Evolutionary conservation across 2,113 vertebrate genomes (phyloP).

Genomic region (Numenius arquata): DNA sequence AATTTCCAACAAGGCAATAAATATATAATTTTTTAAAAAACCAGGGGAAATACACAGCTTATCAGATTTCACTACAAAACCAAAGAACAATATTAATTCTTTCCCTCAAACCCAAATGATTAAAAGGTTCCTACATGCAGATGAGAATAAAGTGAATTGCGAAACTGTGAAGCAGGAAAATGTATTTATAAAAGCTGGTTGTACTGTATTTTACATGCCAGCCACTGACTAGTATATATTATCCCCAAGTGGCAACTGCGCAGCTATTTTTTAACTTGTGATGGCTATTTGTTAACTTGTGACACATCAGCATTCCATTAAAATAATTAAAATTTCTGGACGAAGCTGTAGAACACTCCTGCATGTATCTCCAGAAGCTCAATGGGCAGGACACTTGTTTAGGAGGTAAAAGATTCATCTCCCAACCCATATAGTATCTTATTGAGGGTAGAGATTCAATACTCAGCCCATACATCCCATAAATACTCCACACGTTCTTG

Average conservation of each 20-base stretch:
- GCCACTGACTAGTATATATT: neutral
- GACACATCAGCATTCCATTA: neutral
- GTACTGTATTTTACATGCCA: neutral
- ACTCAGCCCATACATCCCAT: neutral
- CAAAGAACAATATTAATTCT: neutral
- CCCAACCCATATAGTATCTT: neutral
- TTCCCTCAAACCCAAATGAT: neutral
- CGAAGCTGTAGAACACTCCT: neutral
- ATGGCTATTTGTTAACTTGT: neutral
- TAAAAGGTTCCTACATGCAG: neutral
- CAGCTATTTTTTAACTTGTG: neutral
- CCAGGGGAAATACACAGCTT: neutral
- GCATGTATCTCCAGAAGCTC: neutral
- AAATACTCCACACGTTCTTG: neutral
- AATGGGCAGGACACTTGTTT: neutral
- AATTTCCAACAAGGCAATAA: neutral
- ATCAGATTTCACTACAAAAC: neutral
- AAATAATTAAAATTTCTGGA: neutral
- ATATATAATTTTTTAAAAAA: conserved; percentile 1
- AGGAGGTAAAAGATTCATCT: neutral
- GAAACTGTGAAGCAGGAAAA: neutral
- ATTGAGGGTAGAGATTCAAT: neutral
- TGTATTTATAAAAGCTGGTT: neutral
- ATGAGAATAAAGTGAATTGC: neutral
- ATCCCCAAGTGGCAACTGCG: neutral